Percentiles rank a stretch among this genome's conserved stretches.
These are phyloP conservation scores for Leuciscus waleckii DNA, from an alignment of 2,797 vertebrate species.

Conservation along the genomic window DNA sequence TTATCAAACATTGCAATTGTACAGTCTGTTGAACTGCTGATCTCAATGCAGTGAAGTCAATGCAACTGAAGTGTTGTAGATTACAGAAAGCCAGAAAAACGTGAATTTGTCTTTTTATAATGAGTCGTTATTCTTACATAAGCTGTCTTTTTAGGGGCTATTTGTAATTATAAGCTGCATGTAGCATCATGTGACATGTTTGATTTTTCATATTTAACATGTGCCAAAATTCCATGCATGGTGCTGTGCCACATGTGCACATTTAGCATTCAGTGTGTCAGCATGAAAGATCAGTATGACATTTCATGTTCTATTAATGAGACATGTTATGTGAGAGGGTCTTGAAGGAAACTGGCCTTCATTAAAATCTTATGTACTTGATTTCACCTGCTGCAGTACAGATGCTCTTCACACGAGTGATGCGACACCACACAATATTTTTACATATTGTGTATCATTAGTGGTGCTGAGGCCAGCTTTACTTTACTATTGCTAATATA, in stretches of 20 bases:
- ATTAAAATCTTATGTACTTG: conserved; percentile 29
- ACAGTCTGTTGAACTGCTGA: background rate
- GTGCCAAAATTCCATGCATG: background rate
- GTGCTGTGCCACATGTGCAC: background rate
- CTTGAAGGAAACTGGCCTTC: conserved; percentile 27
- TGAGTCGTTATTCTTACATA: background rate
- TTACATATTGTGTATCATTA: background rate
- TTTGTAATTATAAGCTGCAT: conserved; percentile 1
- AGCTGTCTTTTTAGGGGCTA: background rate
- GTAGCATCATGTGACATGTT: background rate
- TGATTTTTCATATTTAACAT: background rate
- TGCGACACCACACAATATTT: background rate
- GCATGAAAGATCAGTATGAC: conserved; percentile 32
- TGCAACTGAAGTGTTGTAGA: background rate
- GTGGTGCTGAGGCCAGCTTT: background rate
- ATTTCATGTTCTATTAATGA: conserved; percentile 51
- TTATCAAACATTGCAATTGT: background rate
- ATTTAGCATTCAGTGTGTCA: background rate
- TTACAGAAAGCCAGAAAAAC: background rate
- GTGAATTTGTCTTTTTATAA: background rate
- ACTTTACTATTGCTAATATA: background rate
- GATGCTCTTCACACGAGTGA: background rate
- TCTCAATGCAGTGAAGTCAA: conserved; percentile 2
- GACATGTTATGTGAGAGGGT: conserved; percentile 23
- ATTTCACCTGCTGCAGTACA: background rate